phyloP scores from a whole-genome alignment of 2,113 vertebrate genomes.

The Alethe diademata region DNA sequence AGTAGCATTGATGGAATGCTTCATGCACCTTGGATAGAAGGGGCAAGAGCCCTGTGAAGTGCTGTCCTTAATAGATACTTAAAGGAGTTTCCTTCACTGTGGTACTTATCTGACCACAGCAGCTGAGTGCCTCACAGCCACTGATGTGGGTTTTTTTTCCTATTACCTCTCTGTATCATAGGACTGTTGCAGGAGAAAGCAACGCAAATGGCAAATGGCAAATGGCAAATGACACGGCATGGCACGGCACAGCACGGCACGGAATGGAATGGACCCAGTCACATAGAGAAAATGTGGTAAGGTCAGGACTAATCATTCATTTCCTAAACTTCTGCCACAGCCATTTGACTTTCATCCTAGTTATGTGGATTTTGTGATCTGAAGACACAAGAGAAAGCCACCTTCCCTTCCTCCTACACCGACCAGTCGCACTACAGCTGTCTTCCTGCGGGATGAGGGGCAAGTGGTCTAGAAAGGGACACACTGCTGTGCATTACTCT shows the following conservation, averaged over 20 bases:
- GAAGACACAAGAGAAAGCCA: not conserved
- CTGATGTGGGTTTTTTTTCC: not conserved
- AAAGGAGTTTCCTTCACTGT: conserved; percentile 46
- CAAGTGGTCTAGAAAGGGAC: not conserved
- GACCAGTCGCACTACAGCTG: not conserved
- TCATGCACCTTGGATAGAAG: conserved; percentile 53
- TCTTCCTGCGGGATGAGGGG: not conserved
- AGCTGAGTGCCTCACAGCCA: conserved; percentile 35
- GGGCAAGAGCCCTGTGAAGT: conserved; percentile 57
- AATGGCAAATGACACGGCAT: too few species aligned
- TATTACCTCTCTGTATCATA: not conserved
- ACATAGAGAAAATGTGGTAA: not conserved
- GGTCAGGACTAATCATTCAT: not conserved
- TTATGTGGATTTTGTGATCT: not conserved
- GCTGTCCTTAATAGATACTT: conserved; percentile 65
- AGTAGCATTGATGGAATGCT: conserved; percentile 50
- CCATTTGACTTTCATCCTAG: not conserved
- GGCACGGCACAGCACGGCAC: too few species aligned
- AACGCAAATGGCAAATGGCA: not conserved
- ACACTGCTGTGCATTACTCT: not conserved
- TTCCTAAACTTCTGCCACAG: not conserved
- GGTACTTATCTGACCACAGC: conserved; percentile 65
- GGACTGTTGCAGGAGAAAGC: not conserved
- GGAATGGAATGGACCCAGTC: not conserved
- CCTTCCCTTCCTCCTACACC: not conserved